Evolutionary conservation across 23 tunicate genomes (phyloP), one percentile per base, ranked within the genome.

Genomic region (Trididemnum miniatum): DNA sequence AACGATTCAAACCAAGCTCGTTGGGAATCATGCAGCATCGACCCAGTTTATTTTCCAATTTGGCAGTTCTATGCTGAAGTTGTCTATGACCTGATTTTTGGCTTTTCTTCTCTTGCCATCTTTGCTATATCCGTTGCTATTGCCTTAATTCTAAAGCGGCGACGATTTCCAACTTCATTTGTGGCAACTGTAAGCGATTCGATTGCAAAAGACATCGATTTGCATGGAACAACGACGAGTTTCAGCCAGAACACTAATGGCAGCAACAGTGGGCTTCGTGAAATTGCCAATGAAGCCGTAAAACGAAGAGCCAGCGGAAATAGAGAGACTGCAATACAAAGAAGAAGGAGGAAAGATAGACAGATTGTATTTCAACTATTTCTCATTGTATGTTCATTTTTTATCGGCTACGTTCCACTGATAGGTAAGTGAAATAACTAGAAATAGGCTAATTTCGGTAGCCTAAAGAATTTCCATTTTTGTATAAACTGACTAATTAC

Each of bases 21-120:
- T n/a, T 82, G 86, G 86, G 79, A 72, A 34, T 82, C 86, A 23
- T 82, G 86, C 66, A 82, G 86, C 40, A 0, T 82, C 5, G 79
- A 65, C 20, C 24, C 5, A 4, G 34, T 35, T 18, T 82, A 72
- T 72, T 39, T 82, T 44, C 18, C 79, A 15, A 82, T 52, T 32
- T 82, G 86, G 86, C 79, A 82, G 20, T 20, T 71, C 24, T 82
- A 82, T 40, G 71, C 62, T 7, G 51, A 82, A 71, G 23, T 82
- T 30, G 79, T 66, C 23, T 82, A 82, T 49, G 33, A 72, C 33
- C 33, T 82, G 18, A 33, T 82, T 1, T n/a, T 82, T 30, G 39
- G 35, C 35, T 25, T 82, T 25, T 72, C 86, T 32, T 36, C 76
- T 71, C 44, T 34, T 71, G 36, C 44, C n/a, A 71, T 71, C 37